phyloP scores from a whole-genome alignment of 2,888 invertebrate genomes.

The Dimorphilus gyrociliatus region DNA sequence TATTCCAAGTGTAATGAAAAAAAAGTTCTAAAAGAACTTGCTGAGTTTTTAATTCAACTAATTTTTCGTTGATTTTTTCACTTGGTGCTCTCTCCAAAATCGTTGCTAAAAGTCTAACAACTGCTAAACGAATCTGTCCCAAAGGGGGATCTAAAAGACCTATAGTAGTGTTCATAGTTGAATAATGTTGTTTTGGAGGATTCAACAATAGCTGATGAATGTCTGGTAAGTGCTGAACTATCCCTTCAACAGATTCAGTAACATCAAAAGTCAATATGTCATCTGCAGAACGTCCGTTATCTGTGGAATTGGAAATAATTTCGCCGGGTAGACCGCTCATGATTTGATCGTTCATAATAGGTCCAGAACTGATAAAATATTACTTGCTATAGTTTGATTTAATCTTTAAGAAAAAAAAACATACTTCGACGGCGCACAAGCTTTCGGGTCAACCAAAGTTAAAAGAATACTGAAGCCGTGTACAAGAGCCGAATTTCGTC shows the following conservation, averaged over 20 bases:
- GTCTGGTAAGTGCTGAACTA: constrained; percentile 51
- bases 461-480: too few species aligned
- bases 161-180: constrained; percentile 51
- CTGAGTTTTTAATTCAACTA: constrained; percentile 44
- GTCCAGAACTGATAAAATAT: too few species aligned
- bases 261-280: constrained; percentile 47
- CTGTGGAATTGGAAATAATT: too few species aligned
- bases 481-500: too few species aligned
- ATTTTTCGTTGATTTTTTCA: constrained; percentile 53
- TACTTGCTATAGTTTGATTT: too few species aligned
- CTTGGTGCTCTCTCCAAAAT: too few species aligned
- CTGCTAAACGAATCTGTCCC: constrained; percentile 61
- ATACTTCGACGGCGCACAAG: too few species aligned
- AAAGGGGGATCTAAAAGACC: constrained; percentile 57
- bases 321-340: too few species aligned
- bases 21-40: constrained; percentile 55
- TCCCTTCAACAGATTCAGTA: constrained; percentile 48
- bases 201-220: constrained; percentile 52
- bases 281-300: too few species aligned
- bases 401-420: too few species aligned
- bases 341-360: too few species aligned
- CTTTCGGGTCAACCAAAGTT: too few species aligned
- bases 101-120: constrained; percentile 59
- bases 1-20: constrained; percentile 78
- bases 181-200: constrained; percentile 47